Percentiles rank a stretch among this genome's conserved stretches.
Conservation (phyloP, 2,888 invertebrate genomes). For the Brachypalpus laphriformis region DNA sequence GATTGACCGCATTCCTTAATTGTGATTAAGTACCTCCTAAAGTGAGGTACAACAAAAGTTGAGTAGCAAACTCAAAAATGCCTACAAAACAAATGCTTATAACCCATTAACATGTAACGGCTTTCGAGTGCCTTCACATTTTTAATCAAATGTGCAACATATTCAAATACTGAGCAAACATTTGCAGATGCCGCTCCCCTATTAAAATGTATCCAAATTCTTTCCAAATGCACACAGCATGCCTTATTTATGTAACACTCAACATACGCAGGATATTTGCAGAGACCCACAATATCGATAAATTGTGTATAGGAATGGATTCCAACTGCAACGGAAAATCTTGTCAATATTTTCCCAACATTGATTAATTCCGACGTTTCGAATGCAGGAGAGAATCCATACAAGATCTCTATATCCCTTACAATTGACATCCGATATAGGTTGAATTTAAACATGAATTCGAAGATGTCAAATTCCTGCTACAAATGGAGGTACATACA, state of each 20-base stretch:
- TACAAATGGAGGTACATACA: neutral
- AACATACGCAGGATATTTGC: neutral
- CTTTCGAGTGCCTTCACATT: no score
- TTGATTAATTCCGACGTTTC: neutral
- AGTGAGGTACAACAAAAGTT: no score
- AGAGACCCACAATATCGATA: neutral
- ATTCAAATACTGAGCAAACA: neutral
- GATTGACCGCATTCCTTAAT: no score
- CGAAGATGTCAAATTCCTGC: neutral
- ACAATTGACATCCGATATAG: neutral
- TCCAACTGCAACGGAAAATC: neutral
- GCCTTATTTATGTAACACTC: neutral
- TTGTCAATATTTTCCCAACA: neutral
- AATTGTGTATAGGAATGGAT: neutral
- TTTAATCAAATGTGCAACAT: neutral
- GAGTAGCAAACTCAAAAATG: no score
- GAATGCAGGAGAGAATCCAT: neutral
- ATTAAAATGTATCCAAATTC: neutral
- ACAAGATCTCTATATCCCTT: neutral
- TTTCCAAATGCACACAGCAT: neutral
- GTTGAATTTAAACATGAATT: neutral
- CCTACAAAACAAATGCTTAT: no score
- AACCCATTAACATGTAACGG: no score
- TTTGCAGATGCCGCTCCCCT: neutral
- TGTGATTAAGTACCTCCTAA: no score